A percentile compares a stretch with the other conserved stretches of the same genome.
phyloP scores from a whole-genome alignment of 2,113 vertebrate species.

The Melanerpes aurifrons region DNA sequence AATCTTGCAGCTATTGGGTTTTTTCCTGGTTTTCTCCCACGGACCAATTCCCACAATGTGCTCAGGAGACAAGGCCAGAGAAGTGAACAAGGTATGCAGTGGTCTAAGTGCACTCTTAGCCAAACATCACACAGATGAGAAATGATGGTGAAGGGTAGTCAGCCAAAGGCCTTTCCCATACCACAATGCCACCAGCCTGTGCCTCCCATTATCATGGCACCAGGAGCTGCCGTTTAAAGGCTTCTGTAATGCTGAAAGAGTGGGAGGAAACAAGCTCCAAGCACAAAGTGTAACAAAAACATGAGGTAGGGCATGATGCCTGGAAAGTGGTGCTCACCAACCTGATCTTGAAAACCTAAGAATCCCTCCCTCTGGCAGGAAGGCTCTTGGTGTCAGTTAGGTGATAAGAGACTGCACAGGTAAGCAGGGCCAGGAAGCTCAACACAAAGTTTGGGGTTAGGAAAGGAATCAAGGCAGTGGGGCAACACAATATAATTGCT shows the following conservation, averaged over 20 bases:
- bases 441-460: neutral
- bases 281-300: neutral
- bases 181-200: rapidly evolving
- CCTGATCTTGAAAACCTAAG: neutral
- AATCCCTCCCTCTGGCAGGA: rapidly evolving
- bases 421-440: neutral
- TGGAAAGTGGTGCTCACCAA: neutral
- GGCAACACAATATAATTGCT: neutral
- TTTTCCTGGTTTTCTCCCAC: neutral
- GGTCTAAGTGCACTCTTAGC: neutral
- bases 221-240: neutral
- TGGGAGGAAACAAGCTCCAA: neutral
- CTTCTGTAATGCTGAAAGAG: neutral
- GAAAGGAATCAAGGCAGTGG: neutral
- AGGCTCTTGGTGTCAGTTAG: neutral
- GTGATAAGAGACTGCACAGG: neutral
- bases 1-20: constrained; percentile 7
- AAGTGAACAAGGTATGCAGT: neutral
- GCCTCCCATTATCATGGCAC: neutral
- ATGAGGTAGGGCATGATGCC: neutral
- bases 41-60: neutral
- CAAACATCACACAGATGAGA: neutral
- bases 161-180: neutral
- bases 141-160: neutral
- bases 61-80: neutral